Base-by-base conservation (phyloP, 2,888 invertebrate genomes). In the Heliconius hortense region DNA sequence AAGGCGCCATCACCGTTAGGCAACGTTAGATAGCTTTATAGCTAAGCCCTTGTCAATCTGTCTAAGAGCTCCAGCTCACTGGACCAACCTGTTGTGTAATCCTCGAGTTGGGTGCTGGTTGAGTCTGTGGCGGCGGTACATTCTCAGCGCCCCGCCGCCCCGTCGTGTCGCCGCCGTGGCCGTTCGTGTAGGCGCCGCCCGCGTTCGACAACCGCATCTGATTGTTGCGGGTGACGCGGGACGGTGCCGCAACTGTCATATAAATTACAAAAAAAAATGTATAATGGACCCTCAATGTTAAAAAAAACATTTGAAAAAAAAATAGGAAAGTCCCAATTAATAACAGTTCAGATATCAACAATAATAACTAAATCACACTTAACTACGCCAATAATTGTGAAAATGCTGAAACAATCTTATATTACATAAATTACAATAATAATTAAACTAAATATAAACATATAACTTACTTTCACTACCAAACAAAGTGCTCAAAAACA, bases 101-200 rank as follows among this genome's bases (percentile, higher is more conserved):
- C 81, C 94, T 89, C 62, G 90, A 82, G 82, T 91, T 94, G 71
- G 91, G 84, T 64, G 88, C 85, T 67, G 81, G 85, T 73, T 82
- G 85, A 74, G 93, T 90, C 72, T 86, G 88, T 75, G 94, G 91
- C 67, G 95, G 95, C 73, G 95, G 95, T 82, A 96, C 95, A 85
- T 95, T 96, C 88, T 96, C 96, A 1, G 95, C 89, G 82, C 95
- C 95, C 66, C 95, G 93, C 75, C 95, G 93, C 76, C 95, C 94
- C 70, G 95, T 95, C 76, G 94, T 94, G 84, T 95, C 95, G 48
- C 94, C 94, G 73, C 94, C 94, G 86, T 95, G 95, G 2, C 95
- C 95, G 84, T 95, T 95, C 73, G 95, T 91, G 82, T 95, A 92
- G 78, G 92, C 89, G 71, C 93, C 90, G 81, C 92, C 90, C 81